These are phyloP conservation scores for Serranochromis macrocephalus DNA, from an alignment of 2,113 vertebrate genomes.

Conservation along the genomic window DNA sequence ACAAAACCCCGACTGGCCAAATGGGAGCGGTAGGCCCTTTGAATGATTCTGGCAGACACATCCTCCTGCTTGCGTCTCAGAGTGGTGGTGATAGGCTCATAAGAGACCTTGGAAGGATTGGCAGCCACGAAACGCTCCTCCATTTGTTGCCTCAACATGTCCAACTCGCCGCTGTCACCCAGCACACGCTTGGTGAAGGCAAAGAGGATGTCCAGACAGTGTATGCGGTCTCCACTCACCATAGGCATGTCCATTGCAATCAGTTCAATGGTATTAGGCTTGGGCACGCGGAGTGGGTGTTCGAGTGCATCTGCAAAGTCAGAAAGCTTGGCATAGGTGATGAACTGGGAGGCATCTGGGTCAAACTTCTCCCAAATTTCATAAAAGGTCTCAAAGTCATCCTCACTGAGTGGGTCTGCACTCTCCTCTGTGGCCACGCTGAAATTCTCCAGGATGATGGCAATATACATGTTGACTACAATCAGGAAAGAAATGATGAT, in stretches of 20 bases:
- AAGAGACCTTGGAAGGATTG: slow-evolving; percentile 99
- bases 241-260: slow-evolving; percentile 99
- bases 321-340: slow-evolving; percentile 91
- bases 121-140: slow-evolving; percentile 97
- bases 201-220: slow-evolving; percentile 97
- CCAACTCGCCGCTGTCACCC: slow-evolving; percentile 95
- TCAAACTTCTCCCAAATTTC: slow-evolving; percentile 99
- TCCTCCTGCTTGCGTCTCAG: slow-evolving; percentile 96
- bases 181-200: slow-evolving; percentile 98
- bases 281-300: slow-evolving; percentile 90
- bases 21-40: slow-evolving; percentile 85
- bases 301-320: slow-evolving; percentile 96
- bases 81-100: slow-evolving; percentile 96
- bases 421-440: slow-evolving; percentile 98
- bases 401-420: slow-evolving; percentile 94
- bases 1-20: slow-evolving; percentile 81
- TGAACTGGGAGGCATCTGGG: slow-evolving; percentile 94
- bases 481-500: slow-evolving; percentile 99
- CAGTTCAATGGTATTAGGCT: slow-evolving; percentile 97
- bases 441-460: slow-evolving; percentile 99
- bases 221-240: slow-evolving; percentile 98
- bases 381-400: slow-evolving; percentile 98
- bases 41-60: slow-evolving; percentile 86
- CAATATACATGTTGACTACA: slow-evolving; percentile 99
- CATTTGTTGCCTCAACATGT: slow-evolving; percentile 97